These are phyloP conservation scores for Antheraea assamensis DNA, from an alignment of 2,888 invertebrate genomes.

Conservation along the genomic window DNA sequence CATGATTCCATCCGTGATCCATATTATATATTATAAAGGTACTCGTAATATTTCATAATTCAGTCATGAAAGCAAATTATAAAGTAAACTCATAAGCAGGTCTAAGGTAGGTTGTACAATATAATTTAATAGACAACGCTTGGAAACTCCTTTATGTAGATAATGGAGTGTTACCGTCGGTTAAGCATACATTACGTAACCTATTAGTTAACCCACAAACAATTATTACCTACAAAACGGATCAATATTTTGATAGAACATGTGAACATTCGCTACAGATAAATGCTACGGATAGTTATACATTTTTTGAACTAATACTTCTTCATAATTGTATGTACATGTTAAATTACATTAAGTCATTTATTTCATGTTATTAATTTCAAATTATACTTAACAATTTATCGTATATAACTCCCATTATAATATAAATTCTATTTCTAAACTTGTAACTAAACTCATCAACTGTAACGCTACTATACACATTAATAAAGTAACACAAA, in stretches of 20 bases:
- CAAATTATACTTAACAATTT: too few relatives aligned
- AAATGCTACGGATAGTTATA: too few relatives aligned
- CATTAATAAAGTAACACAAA: too few relatives aligned
- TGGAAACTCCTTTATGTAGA: conserved; percentile 15
- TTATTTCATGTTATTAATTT: too few relatives aligned
- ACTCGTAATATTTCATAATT: not conserved
- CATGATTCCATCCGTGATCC: too few relatives aligned
- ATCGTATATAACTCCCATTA: too few relatives aligned
- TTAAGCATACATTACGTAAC: not conserved
- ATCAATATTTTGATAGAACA: not conserved
- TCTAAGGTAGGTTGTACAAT: not conserved
- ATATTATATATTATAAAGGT: not conserved
- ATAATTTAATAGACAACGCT: not conserved
- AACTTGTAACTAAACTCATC: too few relatives aligned
- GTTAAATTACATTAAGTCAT: too few relatives aligned
- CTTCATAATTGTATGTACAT: too few relatives aligned
- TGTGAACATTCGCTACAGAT: not conserved
- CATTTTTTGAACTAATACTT: too few relatives aligned
- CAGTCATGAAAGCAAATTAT: not conserved
- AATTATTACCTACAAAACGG: not conserved
- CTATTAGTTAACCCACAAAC: not conserved
- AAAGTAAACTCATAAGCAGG: not conserved
- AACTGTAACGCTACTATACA: too few relatives aligned
- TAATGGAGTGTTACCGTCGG: conserved; percentile 23
- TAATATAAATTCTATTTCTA: too few relatives aligned